Conservation (phyloP, 2,113 vertebrate species). For the Lagopus muta region DNA sequence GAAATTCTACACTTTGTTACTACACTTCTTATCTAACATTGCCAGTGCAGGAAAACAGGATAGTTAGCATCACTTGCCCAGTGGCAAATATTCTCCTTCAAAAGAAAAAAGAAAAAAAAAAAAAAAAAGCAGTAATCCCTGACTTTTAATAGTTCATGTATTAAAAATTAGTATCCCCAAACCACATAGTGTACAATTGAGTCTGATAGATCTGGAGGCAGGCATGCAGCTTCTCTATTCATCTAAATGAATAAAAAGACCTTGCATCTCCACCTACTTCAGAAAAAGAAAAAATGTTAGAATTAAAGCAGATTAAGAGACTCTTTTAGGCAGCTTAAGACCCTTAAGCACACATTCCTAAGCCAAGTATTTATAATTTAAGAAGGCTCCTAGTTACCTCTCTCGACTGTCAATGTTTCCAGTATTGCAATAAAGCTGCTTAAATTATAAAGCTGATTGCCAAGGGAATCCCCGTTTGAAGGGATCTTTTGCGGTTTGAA, state of each 20-base stretch:
- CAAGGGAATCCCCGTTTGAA: conserved; percentile 32
- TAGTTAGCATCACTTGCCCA: neutral
- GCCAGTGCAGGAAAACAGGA: neutral
- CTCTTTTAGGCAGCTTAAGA: conserved; percentile 39
- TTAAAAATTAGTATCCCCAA: neutral
- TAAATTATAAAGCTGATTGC: conserved; percentile 59
- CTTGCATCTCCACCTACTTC: neutral
- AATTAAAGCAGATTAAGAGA: conserved; percentile 36
- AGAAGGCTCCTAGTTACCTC: conserved; percentile 41
- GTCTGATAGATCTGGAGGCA: neutral
- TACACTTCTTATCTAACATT: neutral
- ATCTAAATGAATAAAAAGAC: neutral
- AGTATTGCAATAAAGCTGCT: conserved; percentile 51
- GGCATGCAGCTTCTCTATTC: neutral
- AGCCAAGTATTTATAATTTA: conserved; percentile 34
- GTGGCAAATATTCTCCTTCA: neutral
- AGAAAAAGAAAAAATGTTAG: conserved; percentile 7
- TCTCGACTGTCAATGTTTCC: conserved; percentile 32
- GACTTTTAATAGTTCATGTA: rapidly evolving
- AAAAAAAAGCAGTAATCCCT: neutral
- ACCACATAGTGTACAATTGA: neutral
- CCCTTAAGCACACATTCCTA: conserved; percentile 37
- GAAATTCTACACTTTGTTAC: neutral
- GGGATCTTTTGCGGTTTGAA: conserved; percentile 8
- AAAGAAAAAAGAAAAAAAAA: neutral